These are phyloP conservation scores for Ctenodactylus gundi DNA, from an alignment of 2,113 vertebrate genomes.

Conservation along the genomic window DNA sequence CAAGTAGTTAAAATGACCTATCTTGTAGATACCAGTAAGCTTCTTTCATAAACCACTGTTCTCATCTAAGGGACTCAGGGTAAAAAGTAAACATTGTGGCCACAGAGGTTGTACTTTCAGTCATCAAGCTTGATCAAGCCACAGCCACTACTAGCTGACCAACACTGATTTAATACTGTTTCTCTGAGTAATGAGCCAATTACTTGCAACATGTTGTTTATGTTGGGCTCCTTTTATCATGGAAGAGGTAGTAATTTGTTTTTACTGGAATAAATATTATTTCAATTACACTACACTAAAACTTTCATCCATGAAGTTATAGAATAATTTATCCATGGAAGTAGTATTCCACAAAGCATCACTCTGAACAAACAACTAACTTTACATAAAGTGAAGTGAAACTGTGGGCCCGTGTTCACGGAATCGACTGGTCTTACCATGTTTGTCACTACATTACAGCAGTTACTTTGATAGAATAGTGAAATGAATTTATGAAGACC, in stretches of 20 bases:
- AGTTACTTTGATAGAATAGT: background rate
- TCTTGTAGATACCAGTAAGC: background rate
- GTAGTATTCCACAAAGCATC: background rate
- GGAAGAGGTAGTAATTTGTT: background rate
- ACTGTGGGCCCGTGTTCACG: background rate
- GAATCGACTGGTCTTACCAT: background rate
- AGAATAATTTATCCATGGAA: too few species aligned
- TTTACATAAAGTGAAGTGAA: background rate
- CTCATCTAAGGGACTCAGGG: background rate
- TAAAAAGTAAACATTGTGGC: background rate
- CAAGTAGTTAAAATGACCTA: background rate
- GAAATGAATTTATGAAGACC: background rate
- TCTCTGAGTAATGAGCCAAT: background rate
- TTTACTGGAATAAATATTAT: background rate
- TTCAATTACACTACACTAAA: background rate
- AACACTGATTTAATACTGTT: background rate
- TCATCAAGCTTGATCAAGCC: background rate
- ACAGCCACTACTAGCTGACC: background rate
- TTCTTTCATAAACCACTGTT: background rate
- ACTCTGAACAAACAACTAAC: background rate
- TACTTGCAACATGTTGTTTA: background rate
- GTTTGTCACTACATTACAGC: background rate
- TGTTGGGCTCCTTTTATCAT: background rate
- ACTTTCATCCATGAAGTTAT: background rate
- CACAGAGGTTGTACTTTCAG: background rate